Percentiles rank a stretch among this genome's conserved stretches.
Evolutionary conservation across 2,888 invertebrate species (phyloP).

Genomic region (Lasius platythorax): DNA sequence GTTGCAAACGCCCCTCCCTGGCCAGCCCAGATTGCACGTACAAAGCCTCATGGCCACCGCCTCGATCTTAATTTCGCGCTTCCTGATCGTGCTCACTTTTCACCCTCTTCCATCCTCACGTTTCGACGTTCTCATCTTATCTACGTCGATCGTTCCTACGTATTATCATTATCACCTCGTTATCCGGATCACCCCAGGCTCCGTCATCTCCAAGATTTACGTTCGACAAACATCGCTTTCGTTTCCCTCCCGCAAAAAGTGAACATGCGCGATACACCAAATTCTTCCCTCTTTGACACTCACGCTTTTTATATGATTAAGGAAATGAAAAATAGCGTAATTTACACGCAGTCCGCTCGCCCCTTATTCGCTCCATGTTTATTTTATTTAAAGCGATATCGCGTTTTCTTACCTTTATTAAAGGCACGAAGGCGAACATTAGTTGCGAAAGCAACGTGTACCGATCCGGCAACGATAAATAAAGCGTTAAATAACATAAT

Average conservation of each 20-base stretch:
- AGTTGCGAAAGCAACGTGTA: conserved; percentile 1
- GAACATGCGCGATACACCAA: conserved; percentile 43
- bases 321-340: conserved; percentile 71
- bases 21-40: conserved; percentile 70
- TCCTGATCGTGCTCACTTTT: conserved; percentile 53
- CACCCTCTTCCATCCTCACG: conserved; percentile 33
- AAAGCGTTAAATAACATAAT: background rate
- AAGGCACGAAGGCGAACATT: background rate
- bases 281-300: conserved; percentile 38
- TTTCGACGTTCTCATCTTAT: background rate
- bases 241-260: background rate
- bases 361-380: conserved; percentile 78
- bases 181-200: conserved; percentile 13
- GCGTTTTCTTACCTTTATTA: conserved; percentile 17
- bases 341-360: conserved; percentile 78
- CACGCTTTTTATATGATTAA: conserved; percentile 68
- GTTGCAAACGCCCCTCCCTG: conserved; percentile 53
- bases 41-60: conserved; percentile 82
- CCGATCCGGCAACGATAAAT: conserved; percentile 10
- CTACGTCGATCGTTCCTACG: background rate
- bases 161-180: background rate
- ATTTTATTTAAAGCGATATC: conserved; percentile 40
- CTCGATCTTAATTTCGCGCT: conserved; percentile 60
- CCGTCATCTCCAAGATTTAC: conserved; percentile 21
- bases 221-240: conserved; percentile 20